Conservation (phyloP, 2,888 invertebrate genomes). For the Pasiphila rectangulata region DNA sequence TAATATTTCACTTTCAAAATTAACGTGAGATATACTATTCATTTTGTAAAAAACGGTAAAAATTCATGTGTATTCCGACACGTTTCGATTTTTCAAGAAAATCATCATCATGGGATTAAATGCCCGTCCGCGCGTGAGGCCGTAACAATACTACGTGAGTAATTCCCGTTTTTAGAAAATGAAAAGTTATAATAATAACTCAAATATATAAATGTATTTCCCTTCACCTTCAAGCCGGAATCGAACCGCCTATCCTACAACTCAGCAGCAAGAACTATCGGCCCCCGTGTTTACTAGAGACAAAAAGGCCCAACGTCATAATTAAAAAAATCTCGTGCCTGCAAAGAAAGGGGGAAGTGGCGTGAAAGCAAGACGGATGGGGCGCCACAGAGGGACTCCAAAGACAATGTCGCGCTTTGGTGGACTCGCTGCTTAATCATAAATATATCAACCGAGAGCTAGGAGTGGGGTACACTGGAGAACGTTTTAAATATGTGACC, state of each 20-base stretch:
- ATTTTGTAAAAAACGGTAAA: too few species aligned
- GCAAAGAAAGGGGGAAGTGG: conserved; percentile 77
- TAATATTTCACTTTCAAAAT: too few species aligned
- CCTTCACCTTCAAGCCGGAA: conserved; percentile 13
- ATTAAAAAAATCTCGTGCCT: conserved; percentile 80
- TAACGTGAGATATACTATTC: too few species aligned
- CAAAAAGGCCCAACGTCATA: conserved; percentile 79
- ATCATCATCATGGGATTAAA: too few species aligned
- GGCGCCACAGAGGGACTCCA: conserved; percentile 69
- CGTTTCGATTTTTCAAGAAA: too few species aligned
- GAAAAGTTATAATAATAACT: too few species aligned
- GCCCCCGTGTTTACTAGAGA: conserved; percentile 51
- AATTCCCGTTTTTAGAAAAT: too few species aligned
- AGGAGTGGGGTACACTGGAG: conserved; percentile 42
- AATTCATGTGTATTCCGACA: too few species aligned
- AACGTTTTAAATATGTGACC: neutral
- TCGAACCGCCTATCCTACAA: conserved; percentile 38
- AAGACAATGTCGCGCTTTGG: conserved; percentile 77
- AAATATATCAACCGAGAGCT: conserved; percentile 76
- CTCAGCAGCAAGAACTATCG: conserved; percentile 14
- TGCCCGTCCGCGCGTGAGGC: too few species aligned
- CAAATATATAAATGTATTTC: too few species aligned
- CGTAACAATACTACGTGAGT: too few species aligned
- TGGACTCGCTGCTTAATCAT: conserved; percentile 76
- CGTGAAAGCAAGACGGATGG: conserved; percentile 76